Evolutionary conservation across 2,888 invertebrate genomes (phyloP).

Genomic region (Subacronicta megacephala): DNA sequence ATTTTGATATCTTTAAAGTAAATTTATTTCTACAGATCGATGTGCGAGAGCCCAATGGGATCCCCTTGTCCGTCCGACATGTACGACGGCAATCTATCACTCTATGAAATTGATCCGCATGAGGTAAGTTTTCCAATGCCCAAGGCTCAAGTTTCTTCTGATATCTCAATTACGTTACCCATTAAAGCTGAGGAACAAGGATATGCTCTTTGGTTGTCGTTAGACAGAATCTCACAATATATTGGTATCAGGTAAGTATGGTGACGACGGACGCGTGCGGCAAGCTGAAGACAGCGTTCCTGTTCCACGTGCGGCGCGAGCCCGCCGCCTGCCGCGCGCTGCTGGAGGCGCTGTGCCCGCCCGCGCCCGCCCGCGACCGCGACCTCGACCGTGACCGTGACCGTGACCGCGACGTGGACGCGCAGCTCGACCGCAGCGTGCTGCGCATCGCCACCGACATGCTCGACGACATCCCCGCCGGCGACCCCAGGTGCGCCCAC

Average conservation of each 20-base stretch:
- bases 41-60: constrained; percentile 80
- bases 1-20: no score
- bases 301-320: constrained; percentile 92
- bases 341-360: constrained; percentile 73
- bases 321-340: constrained; percentile 61
- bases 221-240: no score
- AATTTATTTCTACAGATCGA: constrained; percentile 64
- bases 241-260: constrained; percentile 67
- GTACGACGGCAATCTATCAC: constrained; percentile 90
- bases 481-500: constrained; percentile 91
- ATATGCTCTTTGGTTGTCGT: no score
- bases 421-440: constrained; percentile 78
- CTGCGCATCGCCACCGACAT: constrained; percentile 92
- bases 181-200: no score
- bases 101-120: constrained; percentile 92
- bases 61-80: constrained; percentile 82
- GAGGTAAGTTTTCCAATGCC: constrained; percentile 82
- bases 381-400: constrained; percentile 10
- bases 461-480: constrained; percentile 96
- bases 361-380: constrained; percentile 72
- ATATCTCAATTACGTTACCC: no score
- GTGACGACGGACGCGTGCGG: constrained; percentile 78
- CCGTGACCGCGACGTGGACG: constrained; percentile 65
- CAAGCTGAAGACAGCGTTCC: constrained; percentile 93
- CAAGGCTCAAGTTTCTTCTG: no score